A percentile compares a stretch with the other conserved stretches of the same genome.
phyloP scores from a whole-genome alignment of 2,113 vertebrate genomes.

The Canis aureus region DNA sequence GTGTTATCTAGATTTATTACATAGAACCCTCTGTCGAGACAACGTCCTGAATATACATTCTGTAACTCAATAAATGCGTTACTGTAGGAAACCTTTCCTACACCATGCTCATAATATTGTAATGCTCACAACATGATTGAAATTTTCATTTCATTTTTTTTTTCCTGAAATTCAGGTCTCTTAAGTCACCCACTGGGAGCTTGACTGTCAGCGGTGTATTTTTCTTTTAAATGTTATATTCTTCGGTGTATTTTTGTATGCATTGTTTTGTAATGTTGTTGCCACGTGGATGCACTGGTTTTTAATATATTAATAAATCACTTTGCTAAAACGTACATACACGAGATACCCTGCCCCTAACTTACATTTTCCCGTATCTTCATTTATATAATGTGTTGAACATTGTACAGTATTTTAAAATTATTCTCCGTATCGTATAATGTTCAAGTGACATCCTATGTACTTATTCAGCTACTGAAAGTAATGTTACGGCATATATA shows the following conservation, averaged over 20 bases:
- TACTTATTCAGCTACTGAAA: neutral
- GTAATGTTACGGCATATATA: too few species aligned
- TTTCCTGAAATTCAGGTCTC: neutral
- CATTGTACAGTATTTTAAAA: neutral
- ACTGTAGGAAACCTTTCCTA: neutral
- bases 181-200: neutral
- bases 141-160: too few species aligned
- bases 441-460: neutral
- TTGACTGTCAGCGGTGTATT: neutral
- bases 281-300: neutral
- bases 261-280: neutral
- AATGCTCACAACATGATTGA: neutral
- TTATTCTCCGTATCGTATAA: neutral
- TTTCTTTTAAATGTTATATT: neutral
- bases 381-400: neutral
- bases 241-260: neutral
- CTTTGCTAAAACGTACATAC: neutral
- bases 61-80: neutral
- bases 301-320: neutral
- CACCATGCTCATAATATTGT: neutral
- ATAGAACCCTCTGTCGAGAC: neutral
- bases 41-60: neutral
- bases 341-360: neutral
- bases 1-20: neutral
- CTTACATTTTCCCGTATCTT: neutral